Conservation (phyloP, 2,888 invertebrate species). For the Tiliacea citrago region DNA sequence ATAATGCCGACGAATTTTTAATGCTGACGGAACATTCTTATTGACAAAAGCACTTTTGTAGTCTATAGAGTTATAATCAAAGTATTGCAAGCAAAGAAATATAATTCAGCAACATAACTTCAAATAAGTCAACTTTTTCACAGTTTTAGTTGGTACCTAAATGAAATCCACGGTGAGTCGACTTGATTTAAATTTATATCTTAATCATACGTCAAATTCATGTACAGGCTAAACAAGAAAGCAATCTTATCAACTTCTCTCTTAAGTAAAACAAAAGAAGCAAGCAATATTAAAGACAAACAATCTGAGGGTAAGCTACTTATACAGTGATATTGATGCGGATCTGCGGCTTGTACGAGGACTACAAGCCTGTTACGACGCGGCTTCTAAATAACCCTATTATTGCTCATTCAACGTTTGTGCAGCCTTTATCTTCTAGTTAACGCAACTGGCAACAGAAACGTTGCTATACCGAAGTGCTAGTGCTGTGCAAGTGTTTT, state of each 20-base stretch:
- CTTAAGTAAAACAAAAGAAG: constrained; percentile 27
- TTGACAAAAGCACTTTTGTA: neutral
- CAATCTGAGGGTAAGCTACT: constrained; percentile 29
- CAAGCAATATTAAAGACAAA: constrained; percentile 23
- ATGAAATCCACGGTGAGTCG: neutral
- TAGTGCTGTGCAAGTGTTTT: constrained; percentile 34
- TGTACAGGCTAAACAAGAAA: neutral
- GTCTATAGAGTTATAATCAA: neutral
- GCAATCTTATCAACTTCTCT: neutral
- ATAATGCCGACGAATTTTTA: constrained; percentile 7
- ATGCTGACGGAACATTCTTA: neutral
- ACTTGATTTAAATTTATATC: neutral
- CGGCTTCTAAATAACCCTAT: constrained; percentile 61
- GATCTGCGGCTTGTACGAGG: constrained; percentile 9
- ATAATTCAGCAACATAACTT: neutral
- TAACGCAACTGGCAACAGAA: constrained; percentile 61
- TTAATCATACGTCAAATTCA: neutral
- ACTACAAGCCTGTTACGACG: constrained; percentile 6
- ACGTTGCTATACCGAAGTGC: constrained; percentile 48
- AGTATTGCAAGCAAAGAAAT: neutral
- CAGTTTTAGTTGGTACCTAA: neutral
- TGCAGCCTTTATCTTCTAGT: constrained; percentile 69
- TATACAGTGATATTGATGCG: constrained; percentile 32
- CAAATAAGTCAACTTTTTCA: neutral
- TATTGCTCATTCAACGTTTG: constrained; percentile 70